phyloP scores from a whole-genome alignment of 2,113 vertebrate genomes.

The Emydocephalus ijimae region DNA sequence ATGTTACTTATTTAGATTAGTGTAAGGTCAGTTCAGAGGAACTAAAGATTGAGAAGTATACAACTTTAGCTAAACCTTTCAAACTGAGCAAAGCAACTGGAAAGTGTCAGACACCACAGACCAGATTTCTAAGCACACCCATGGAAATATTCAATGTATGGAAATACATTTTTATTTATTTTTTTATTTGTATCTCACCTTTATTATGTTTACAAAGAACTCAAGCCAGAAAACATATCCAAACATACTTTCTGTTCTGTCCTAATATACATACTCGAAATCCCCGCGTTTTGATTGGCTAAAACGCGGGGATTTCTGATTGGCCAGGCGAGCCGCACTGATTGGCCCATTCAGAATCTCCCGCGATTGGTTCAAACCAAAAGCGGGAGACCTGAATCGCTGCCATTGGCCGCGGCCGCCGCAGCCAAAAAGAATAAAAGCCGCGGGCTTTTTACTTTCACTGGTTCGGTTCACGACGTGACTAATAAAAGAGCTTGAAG shows the following conservation, averaged over 20 bases:
- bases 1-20: constrained; percentile 19
- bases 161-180: not conserved
- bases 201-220: not conserved
- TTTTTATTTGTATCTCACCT: not conserved
- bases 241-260: not conserved
- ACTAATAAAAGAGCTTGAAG: too few species aligned
- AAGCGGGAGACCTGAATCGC: too few species aligned
- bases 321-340: too few species aligned
- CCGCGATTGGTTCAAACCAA: too few species aligned
- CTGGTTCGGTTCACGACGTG: too few species aligned
- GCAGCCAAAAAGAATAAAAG: too few species aligned
- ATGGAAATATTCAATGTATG: not conserved
- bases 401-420: too few species aligned
- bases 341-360: too few species aligned
- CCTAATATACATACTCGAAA: too few species aligned
- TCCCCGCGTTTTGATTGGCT: too few species aligned
- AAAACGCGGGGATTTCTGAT: too few species aligned
- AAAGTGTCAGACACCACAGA: not conserved
- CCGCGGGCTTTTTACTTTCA: too few species aligned
- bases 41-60: not conserved
- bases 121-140: not conserved
- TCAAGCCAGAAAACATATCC: not conserved
- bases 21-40: not conserved
- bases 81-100: not conserved
- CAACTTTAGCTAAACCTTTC: not conserved